Conservation (phyloP, 2,888 invertebrate species). For the Cheilosia pagana region DNA sequence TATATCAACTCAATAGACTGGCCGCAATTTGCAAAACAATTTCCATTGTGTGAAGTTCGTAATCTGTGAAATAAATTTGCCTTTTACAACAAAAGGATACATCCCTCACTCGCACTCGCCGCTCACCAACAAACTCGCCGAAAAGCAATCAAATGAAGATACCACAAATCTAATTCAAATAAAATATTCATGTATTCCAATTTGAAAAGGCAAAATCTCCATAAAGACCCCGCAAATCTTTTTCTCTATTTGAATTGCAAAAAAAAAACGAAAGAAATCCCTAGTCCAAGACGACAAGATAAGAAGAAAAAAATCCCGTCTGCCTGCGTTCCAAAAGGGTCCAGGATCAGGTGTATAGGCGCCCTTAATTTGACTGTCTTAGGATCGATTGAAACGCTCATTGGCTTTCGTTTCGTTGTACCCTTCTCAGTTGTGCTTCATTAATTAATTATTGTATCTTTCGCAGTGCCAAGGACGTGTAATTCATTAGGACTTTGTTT, state of each 20-base stretch:
- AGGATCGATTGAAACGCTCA: conserved; percentile 31
- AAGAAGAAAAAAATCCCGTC: not conserved
- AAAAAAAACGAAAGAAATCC: conserved; percentile 23
- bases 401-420: not conserved
- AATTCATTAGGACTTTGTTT: conserved; percentile 45
- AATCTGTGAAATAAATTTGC: conserved; percentile 48
- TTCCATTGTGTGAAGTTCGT: conserved; percentile 32
- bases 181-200: conserved; percentile 42
- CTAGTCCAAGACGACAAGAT: not conserved
- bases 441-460: conserved; percentile 60
- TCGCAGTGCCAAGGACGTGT: conserved; percentile 23
- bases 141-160: conserved; percentile 44
- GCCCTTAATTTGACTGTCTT: conserved; percentile 14
- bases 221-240: conserved; percentile 47
- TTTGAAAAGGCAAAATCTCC: conserved; percentile 32
- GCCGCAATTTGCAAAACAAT: conserved; percentile 40
- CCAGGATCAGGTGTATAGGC: conserved; percentile 4
- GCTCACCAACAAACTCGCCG: too few species aligned
- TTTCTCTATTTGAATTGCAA: conserved; percentile 30
- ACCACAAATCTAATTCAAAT: conserved; percentile 51
- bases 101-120: not conserved
- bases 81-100: not conserved
- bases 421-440: conserved; percentile 6
- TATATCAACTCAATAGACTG: conserved; percentile 40
- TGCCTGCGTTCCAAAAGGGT: not conserved